Evolutionary conservation across 2,797 vertebrate genomes (phyloP), one percentile per base, ranked within the genome.

Genomic region (Lagorchestes hirsutus): DNA sequence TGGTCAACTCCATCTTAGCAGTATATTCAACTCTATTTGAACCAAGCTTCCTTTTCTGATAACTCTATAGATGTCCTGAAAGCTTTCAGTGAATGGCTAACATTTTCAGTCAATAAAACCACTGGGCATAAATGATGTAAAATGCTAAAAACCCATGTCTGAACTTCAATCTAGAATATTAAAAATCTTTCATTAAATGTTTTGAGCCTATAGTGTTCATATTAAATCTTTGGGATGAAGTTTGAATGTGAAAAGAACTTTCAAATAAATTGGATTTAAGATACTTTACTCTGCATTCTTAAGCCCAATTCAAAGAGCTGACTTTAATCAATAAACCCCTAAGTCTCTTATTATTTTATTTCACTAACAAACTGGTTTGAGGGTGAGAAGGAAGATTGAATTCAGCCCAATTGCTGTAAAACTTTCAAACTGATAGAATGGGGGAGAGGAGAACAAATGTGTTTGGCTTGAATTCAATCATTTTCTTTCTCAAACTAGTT

Each of bases 181-280:
- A 95, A 95, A 40, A 94, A 59, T 93, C 54, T 93, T 93, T 40
- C 12, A 92, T 62, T 93, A 95, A 91, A 59, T 96, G n/a, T 93
- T 92, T 62, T 55, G 90, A 50, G 13, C 0, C 55, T 9, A 8
- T 54, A 57, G 12, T 58, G 91, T 93, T 93, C 54, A 93, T 91
- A 95, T 93, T 91, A 96, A 92, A 55, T 94, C 95, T 94, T 55
- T 94, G 34, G 14, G 87, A 92, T 54, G 95, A 92, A 0, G 55
- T 96, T 62, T 52, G 18, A 96, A 90, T 29, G 31, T 93, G 91
- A 93, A 94, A 94, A 90, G 12, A 90, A 91, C 13, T 93, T 56
- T 92, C 11, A 57, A 82, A 93, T 94, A 87, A 92, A 92, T 46
- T 93, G n/a, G 24, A 24, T 58, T 56, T 46, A 87, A 59, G 93